Conservation (phyloP, 2,888 invertebrate species). For the Rhodophaea formosa region DNA sequence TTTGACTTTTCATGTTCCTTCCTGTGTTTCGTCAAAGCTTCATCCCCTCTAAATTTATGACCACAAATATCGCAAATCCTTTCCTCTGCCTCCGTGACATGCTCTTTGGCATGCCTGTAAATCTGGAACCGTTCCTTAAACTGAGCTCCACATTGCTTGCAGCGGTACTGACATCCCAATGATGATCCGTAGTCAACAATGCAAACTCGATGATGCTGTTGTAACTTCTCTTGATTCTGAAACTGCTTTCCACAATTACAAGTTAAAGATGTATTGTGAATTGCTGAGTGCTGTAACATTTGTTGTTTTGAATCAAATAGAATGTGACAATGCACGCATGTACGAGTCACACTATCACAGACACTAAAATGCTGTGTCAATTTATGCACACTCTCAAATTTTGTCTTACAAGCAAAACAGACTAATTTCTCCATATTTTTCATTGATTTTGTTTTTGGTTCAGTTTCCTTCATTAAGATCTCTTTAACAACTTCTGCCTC, state of each 20-base stretch:
- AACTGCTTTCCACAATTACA: constrained; percentile 63
- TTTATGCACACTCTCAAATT: constrained; percentile 54
- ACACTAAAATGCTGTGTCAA: constrained; percentile 62
- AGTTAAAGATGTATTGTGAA: constrained; percentile 46
- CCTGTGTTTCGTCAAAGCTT: constrained; percentile 55
- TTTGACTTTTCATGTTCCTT: constrained; percentile 47
- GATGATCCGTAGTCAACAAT: constrained; percentile 50
- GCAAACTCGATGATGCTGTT: constrained; percentile 58
- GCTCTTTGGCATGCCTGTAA: constrained; percentile 64
- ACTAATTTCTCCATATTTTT: constrained; percentile 40
- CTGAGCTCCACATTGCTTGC: constrained; percentile 63
- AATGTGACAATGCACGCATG: constrained; percentile 59
- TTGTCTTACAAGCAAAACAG: constrained; percentile 66
- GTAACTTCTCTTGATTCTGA: constrained; percentile 47
- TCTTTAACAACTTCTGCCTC: constrained; percentile 66
- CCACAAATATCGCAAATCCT: constrained; percentile 66
- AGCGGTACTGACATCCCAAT: constrained; percentile 57
- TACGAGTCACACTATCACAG: constrained; percentile 61
- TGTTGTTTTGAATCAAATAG: constrained; percentile 66
- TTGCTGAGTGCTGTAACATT: constrained; percentile 59
- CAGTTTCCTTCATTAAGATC: constrained; percentile 53
- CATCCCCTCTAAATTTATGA: constrained; percentile 51
- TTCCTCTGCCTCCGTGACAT: constrained; percentile 54
- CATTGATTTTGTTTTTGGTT: constrained; percentile 41
- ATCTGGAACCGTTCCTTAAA: constrained; percentile 61